phyloP scores from a whole-genome alignment of 2,888 invertebrate genomes.

The Sarcophaga caerulescens region DNA sequence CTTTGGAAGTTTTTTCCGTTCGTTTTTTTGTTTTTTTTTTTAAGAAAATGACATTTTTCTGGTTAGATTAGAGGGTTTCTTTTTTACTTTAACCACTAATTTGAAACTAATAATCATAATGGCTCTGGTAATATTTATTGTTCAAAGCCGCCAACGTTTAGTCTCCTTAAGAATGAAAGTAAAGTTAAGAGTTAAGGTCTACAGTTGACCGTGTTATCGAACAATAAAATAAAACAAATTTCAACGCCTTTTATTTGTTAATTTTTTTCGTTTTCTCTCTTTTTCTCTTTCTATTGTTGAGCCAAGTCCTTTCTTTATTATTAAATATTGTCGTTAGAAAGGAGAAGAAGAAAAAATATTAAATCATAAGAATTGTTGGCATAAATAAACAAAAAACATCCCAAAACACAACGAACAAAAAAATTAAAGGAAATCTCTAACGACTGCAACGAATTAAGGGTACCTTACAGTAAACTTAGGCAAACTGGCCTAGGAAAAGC shows the following conservation, averaged over 20 bases:
- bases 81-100: slow-evolving; percentile 42
- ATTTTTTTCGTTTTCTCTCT: slow-evolving; percentile 3
- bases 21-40: too few relatives aligned
- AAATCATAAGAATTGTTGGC: background rate
- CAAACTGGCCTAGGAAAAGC: too few relatives aligned
- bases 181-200: background rate
- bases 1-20: background rate
- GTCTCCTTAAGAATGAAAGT: background rate
- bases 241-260: slow-evolving; percentile 54
- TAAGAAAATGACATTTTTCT: slow-evolving; percentile 48
- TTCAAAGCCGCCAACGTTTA: slow-evolving; percentile 29
- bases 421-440: background rate
- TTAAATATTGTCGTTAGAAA: slow-evolving; percentile 4
- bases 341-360: background rate
- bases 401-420: background rate
- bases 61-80: slow-evolving; percentile 38
- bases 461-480: slow-evolving; percentile 1
- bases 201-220: slow-evolving; percentile 46
- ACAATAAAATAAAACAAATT: slow-evolving; percentile 63
- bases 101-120: slow-evolving; percentile 61
- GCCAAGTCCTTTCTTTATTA: slow-evolving; percentile 18
- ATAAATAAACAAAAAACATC: slow-evolving; percentile 36
- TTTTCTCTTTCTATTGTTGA: slow-evolving; percentile 34
- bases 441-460: background rate
- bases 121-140: slow-evolving; percentile 28